Conservation (phyloP, 2,888 invertebrate species). For the Cephus pygmeus region DNA sequence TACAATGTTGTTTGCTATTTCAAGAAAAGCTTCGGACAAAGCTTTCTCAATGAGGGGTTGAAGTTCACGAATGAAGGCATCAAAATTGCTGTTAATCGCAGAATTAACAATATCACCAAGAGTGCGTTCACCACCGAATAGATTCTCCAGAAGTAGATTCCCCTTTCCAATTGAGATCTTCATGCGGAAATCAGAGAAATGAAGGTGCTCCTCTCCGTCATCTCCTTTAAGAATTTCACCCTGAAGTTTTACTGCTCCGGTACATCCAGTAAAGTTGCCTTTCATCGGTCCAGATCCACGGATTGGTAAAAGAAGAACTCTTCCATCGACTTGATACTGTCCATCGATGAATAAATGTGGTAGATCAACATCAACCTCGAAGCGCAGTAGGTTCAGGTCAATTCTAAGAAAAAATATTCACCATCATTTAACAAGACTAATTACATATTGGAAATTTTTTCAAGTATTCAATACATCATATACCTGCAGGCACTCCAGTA, state of each 20-base stretch:
- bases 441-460: not conserved
- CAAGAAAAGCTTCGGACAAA: slow-evolving; percentile 67
- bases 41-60: slow-evolving; percentile 72
- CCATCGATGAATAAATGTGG: slow-evolving; percentile 71
- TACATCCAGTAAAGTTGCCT: slow-evolving; percentile 72
- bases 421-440: not conserved
- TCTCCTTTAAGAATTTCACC: slow-evolving; percentile 57
- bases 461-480: not conserved
- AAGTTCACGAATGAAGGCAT: slow-evolving; percentile 69
- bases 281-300: slow-evolving; percentile 71
- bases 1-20: slow-evolving; percentile 71
- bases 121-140: slow-evolving; percentile 72
- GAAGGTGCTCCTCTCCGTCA: slow-evolving; percentile 68
- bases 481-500: not conserved
- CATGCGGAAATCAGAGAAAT: slow-evolving; percentile 69
- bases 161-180: slow-evolving; percentile 69
- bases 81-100: slow-evolving; percentile 73
- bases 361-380: slow-evolving; percentile 68
- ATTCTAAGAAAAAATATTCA: slow-evolving; percentile 58
- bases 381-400: slow-evolving; percentile 67
- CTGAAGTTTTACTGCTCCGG: slow-evolving; percentile 67
- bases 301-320: slow-evolving; percentile 70
- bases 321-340: slow-evolving; percentile 71
- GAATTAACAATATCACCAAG: slow-evolving; percentile 72
- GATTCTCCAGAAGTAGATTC: slow-evolving; percentile 69